Evolutionary conservation across 2,888 invertebrate genomes (phyloP).

Genomic region (Pecten maximus): DNA sequence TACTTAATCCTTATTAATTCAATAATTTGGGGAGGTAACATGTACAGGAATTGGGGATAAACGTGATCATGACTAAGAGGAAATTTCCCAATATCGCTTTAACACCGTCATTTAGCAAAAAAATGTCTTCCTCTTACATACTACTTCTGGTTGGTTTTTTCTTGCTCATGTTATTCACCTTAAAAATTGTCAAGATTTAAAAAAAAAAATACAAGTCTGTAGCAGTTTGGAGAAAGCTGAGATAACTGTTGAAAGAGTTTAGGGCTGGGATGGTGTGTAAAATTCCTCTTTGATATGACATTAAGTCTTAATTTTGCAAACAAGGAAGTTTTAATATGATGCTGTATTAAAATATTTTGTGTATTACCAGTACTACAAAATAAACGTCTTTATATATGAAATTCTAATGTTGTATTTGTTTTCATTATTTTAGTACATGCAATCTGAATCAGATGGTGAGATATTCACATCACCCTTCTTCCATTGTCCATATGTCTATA

Average conservation of each 20-base stretch:
- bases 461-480: too few relatives aligned
- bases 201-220: too few relatives aligned
- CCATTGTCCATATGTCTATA: too few relatives aligned
- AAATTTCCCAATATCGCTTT: too few relatives aligned
- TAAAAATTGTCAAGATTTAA: background rate
- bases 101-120: too few relatives aligned
- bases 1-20: too few relatives aligned
- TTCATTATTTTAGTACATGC: background rate
- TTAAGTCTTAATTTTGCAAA: background rate
- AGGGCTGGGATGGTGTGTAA: background rate
- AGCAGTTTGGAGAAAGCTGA: background rate
- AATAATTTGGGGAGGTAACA: too few relatives aligned
- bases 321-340: background rate
- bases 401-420: background rate
- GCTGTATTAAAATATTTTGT: conserved; percentile 12
- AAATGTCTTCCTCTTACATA: too few relatives aligned
- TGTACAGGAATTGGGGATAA: too few relatives aligned
- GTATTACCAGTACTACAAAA: conserved; percentile 12
- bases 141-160: background rate
- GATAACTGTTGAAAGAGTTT: background rate
- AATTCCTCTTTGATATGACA: background rate
- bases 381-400: conserved; percentile 20
- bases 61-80: too few relatives aligned
- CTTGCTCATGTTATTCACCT: too few relatives aligned
- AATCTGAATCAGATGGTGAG: too few relatives aligned